These are phyloP conservation scores for Cyclopterus lumpus DNA, from an alignment of 2,797 vertebrate genomes.

Conservation along the genomic window DNA sequence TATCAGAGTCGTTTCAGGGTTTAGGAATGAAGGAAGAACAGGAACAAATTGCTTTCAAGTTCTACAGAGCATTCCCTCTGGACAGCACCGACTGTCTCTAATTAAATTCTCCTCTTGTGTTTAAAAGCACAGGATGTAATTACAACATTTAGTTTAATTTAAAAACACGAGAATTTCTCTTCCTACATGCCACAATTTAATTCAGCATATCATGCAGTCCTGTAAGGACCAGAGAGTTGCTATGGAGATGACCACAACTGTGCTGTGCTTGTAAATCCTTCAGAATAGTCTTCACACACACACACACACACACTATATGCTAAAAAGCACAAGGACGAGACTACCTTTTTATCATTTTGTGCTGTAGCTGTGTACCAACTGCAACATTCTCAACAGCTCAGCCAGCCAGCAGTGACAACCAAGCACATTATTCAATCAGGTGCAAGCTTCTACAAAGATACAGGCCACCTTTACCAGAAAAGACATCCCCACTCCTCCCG, in stretches of 20 bases:
- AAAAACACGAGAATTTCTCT: conserved; percentile 62
- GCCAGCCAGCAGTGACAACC: conserved; percentile 39
- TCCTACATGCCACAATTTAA: conserved; percentile 65
- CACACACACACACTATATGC: conserved; percentile 24
- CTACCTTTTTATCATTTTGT: conserved; percentile 26
- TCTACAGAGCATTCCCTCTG: conserved; percentile 69
- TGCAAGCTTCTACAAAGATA: conserved; percentile 34
- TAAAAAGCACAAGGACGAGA: conserved; percentile 30
- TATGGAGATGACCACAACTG: conserved; percentile 78
- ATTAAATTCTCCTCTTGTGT: conserved; percentile 80
- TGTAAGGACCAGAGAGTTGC: conserved; percentile 71
- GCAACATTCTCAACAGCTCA: conserved; percentile 15
- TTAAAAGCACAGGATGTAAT: conserved; percentile 80
- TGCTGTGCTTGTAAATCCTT: conserved; percentile 65
- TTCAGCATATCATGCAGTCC: conserved; percentile 54
- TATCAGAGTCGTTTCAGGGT: conserved; percentile 73
- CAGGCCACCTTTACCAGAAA: conserved; percentile 54
- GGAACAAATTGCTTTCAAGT: conserved; percentile 82
- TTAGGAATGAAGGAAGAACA: conserved; percentile 67
- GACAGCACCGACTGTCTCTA: conserved; percentile 65
- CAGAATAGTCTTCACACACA: conserved; percentile 36
- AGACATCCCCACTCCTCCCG: not conserved
- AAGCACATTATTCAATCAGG: conserved; percentile 49
- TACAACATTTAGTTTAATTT: conserved; percentile 81
- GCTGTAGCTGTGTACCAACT: conserved; percentile 28